These are phyloP conservation scores for Frankliniella fusca DNA, from an alignment of 2,888 invertebrate species.

Conservation along the genomic window DNA sequence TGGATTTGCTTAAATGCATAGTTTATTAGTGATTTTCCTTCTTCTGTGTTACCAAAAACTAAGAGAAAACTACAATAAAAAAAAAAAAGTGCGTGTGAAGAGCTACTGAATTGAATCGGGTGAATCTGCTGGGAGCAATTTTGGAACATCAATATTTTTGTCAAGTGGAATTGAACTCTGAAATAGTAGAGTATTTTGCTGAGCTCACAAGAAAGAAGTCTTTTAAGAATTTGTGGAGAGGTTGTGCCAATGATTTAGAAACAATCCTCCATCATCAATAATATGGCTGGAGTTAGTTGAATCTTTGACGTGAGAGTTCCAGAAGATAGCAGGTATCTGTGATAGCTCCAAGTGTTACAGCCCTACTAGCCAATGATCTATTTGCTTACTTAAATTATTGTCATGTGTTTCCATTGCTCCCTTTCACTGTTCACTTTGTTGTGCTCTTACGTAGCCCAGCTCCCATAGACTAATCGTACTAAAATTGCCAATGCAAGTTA, in stretches of 20 bases:
- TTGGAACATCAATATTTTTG: background rate
- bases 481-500: constrained; percentile 17
- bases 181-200: background rate
- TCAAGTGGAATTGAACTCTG: background rate
- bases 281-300: background rate
- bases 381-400: constrained; percentile 21
- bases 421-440: background rate
- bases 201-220: background rate
- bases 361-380: constrained; percentile 12
- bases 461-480: constrained; percentile 8
- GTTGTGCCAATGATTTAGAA: background rate
- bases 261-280: constrained; percentile 1
- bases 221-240: background rate
- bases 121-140: constrained; percentile 12
- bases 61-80: constrained; percentile 7
- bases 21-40: constrained; percentile 23
- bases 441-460: background rate
- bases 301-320: background rate
- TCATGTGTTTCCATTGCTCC: constrained; percentile 1
- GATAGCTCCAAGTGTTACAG: constrained; percentile 24
- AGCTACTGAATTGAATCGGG: constrained; percentile 3
- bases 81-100: background rate
- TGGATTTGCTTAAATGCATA: constrained; percentile 25
- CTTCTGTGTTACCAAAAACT: constrained; percentile 25
- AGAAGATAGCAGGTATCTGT: constrained; percentile 20